A percentile compares a stretch with the other conserved stretches of the same genome.
Evolutionary conservation across 2,113 vertebrate species (phyloP).

Genomic region (Aepyceros melampus): DNA sequence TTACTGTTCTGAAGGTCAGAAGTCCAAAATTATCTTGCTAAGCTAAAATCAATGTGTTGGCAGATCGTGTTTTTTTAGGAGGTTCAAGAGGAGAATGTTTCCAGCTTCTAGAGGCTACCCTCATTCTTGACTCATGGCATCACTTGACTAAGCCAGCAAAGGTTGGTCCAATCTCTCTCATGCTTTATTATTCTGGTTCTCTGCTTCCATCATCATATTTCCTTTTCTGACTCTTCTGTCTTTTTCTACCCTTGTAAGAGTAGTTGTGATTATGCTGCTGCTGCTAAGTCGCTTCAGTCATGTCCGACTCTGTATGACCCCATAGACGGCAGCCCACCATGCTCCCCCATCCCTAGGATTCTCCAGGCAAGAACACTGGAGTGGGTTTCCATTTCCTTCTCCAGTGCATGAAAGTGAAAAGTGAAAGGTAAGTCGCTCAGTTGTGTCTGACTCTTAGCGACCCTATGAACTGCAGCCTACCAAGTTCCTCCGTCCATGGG

Average conservation of each 20-base stretch:
- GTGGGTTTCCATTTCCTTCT: too few relatives aligned
- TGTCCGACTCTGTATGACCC: background rate
- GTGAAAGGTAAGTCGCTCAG: too few relatives aligned
- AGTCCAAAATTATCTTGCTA: background rate
- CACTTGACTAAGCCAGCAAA: background rate
- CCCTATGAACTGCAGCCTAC: background rate
- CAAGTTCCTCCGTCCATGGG: background rate
- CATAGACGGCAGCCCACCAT: too few relatives aligned
- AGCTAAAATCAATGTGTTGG: background rate
- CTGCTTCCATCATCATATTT: background rate
- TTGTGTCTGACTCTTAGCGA: too few relatives aligned
- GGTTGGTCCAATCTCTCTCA: background rate
- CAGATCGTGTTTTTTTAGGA: background rate
- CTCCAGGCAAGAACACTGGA: too few relatives aligned
- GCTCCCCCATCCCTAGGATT: too few relatives aligned
- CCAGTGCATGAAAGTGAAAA: too few relatives aligned
- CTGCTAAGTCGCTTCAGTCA: too few relatives aligned
- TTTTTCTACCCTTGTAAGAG: background rate
- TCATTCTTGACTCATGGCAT: background rate
- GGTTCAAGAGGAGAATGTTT: background rate
- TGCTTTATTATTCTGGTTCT: background rate
- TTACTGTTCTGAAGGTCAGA: background rate
- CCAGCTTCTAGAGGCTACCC: background rate
- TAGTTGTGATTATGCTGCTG: background rate
- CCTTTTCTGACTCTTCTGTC: background rate